These are phyloP conservation scores for Ectemnius cavifrons DNA, from an alignment of 2,888 invertebrate species.

Conservation along the genomic window DNA sequence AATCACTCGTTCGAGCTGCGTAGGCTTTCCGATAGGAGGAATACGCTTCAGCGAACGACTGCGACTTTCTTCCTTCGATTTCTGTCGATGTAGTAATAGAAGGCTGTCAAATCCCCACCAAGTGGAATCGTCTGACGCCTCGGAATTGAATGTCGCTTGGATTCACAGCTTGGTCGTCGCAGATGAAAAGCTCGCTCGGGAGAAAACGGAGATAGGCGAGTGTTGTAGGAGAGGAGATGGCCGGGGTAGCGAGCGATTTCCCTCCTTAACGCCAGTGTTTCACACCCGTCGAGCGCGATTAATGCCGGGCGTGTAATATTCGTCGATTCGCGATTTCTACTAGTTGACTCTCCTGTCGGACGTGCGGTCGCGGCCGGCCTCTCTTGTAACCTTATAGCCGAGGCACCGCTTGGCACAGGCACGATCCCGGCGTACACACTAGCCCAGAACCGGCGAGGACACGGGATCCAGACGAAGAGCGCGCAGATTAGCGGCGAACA, in stretches of 20 bases:
- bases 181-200: slow-evolving; percentile 7
- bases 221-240: not conserved
- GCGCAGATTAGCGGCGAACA: not conserved
- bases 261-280: slow-evolving; percentile 43
- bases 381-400: slow-evolving; percentile 60
- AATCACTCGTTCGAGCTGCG: too few relatives aligned
- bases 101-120: not conserved
- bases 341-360: slow-evolving; percentile 55
- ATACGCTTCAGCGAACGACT: too few relatives aligned
- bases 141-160: too few relatives aligned
- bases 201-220: not conserved
- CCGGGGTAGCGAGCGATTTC: slow-evolving; percentile 25
- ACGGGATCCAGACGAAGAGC: not conserved
- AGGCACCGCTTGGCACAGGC: slow-evolving; percentile 25
- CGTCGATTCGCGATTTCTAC: slow-evolving; percentile 63
- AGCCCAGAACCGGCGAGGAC: not conserved
- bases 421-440: not conserved
- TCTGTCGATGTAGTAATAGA: too few relatives aligned
- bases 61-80: too few relatives aligned
- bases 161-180: too few relatives aligned
- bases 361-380: slow-evolving; percentile 61
- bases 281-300: slow-evolving; percentile 53
- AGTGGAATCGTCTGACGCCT: too few relatives aligned
- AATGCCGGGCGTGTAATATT: slow-evolving; percentile 66
- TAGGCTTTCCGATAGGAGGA: too few relatives aligned